Conservation (phyloP, 2,888 invertebrate genomes). For the Trissolcus japonicus region DNA sequence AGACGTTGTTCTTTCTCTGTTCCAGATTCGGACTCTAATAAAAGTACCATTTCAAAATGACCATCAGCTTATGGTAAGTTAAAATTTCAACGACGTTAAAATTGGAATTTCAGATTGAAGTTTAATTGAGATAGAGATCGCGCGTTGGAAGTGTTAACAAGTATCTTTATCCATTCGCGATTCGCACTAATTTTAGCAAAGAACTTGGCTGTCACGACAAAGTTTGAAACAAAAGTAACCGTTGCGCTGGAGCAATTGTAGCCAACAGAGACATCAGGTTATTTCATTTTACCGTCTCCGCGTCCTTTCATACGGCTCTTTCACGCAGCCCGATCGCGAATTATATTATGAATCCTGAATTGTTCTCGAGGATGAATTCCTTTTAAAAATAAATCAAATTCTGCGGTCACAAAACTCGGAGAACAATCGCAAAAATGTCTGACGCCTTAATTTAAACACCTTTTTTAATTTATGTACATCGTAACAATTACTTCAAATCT, state of each 20-base stretch:
- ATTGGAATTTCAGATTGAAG: neutral
- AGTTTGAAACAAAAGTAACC: slow-evolving; percentile 42
- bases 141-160: slow-evolving; percentile 34
- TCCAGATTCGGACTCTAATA: slow-evolving; percentile 63
- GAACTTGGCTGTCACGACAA: slow-evolving; percentile 41
- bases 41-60: slow-evolving; percentile 66
- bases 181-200: slow-evolving; percentile 45
- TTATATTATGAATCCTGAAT: neutral
- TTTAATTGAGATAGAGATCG: slow-evolving; percentile 20
- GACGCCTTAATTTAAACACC: too few species aligned
- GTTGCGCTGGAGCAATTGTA: slow-evolving; percentile 1
- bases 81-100: neutral
- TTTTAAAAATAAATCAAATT: neutral
- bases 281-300: slow-evolving; percentile 28
- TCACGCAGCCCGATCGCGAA: slow-evolving; percentile 20
- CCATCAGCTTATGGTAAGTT: slow-evolving; percentile 70
- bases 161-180: slow-evolving; percentile 35
- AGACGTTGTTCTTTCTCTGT: slow-evolving; percentile 38
- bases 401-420: too few species aligned
- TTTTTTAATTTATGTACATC: too few species aligned
- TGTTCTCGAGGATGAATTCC: neutral
- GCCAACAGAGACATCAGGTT: slow-evolving; percentile 1
- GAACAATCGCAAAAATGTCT: too few species aligned
- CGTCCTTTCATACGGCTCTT: slow-evolving; percentile 3
- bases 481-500: too few species aligned